A percentile compares a stretch with the other conserved stretches of the same genome.
Evolutionary conservation across 2,797 vertebrate genomes (phyloP).

Genomic region (Ambastaia sidthimunki): DNA sequence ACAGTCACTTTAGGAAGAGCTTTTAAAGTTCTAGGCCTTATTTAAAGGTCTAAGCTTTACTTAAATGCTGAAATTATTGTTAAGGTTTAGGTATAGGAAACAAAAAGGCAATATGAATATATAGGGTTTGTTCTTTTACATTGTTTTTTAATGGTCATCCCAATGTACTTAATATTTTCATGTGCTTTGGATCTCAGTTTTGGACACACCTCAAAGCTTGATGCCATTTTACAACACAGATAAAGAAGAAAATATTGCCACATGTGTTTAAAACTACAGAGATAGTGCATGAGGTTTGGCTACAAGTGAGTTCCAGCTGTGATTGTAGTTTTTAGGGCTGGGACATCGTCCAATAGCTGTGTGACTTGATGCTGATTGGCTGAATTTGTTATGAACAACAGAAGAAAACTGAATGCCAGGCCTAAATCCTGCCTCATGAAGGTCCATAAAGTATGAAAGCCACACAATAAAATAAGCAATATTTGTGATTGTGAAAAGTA

Average conservation of each 20-base stretch:
- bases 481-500: neutral
- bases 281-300: conserved; percentile 36
- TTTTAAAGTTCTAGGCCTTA: too few relatives aligned
- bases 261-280: conserved; percentile 34
- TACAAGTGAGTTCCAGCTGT: conserved; percentile 3
- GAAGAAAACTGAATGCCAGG: neutral
- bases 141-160: conserved; percentile 12
- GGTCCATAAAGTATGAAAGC: conserved; percentile 13
- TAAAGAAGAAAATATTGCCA: conserved; percentile 23
- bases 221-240: conserved; percentile 27
- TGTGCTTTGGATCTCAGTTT: conserved; percentile 19
- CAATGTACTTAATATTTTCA: conserved; percentile 26
- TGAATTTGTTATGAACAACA: conserved; percentile 17
- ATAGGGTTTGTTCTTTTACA: conserved; percentile 23
- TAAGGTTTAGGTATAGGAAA: neutral
- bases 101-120: neutral
- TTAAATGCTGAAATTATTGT: neutral
- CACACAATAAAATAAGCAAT: conserved; percentile 9
- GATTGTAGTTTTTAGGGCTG: conserved; percentile 1
- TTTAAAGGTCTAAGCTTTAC: too few relatives aligned
- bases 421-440: neutral
- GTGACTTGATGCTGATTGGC: neutral
- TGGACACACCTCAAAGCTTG: conserved; percentile 37
- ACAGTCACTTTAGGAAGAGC: too few relatives aligned
- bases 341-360: neutral